Percentiles rank a stretch among this genome's conserved stretches.
phyloP scores from a whole-genome alignment of 2,797 vertebrate genomes.

The Eulemur albifrons region DNA sequence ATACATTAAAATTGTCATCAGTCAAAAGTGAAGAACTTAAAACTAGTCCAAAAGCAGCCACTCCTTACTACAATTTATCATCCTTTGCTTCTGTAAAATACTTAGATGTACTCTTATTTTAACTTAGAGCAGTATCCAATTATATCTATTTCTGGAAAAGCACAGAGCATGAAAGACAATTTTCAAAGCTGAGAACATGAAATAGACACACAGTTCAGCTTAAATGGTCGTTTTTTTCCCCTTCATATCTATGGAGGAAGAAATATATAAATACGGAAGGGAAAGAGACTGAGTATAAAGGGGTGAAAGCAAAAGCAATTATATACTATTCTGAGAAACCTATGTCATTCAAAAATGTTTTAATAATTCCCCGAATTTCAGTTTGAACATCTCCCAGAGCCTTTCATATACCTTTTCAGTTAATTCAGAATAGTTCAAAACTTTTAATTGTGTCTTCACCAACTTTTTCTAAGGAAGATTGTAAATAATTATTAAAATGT shows the following conservation, averaged over 20 bases:
- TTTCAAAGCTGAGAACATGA: conserved; percentile 65
- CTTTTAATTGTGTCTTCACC: neutral
- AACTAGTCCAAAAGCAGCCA: neutral
- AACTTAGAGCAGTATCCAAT: conserved; percentile 35
- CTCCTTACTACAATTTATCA: neutral
- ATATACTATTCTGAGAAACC: neutral
- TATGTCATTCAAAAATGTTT: neutral
- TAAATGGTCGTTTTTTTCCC: neutral
- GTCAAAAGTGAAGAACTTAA: neutral
- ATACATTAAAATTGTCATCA: neutral
- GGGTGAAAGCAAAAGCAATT: neutral
- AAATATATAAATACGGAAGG: conserved; percentile 3
- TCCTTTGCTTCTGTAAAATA: conserved; percentile 43
- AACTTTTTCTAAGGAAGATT: neutral
- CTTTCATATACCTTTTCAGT: neutral
- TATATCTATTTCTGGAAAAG: conserved; percentile 66
- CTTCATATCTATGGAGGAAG: neutral
- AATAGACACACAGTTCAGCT: conserved; percentile 16
- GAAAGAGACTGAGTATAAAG: neutral
- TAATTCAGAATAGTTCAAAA: neutral
- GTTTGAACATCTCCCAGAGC: neutral
- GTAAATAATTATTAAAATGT: neutral
- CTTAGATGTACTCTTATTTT: conserved; percentile 28
- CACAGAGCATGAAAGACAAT: conserved; percentile 36
- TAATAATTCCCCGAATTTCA: neutral